Evolutionary conservation across 2,113 vertebrate genomes (phyloP).

Genomic region (Scalopus aquaticus): DNA sequence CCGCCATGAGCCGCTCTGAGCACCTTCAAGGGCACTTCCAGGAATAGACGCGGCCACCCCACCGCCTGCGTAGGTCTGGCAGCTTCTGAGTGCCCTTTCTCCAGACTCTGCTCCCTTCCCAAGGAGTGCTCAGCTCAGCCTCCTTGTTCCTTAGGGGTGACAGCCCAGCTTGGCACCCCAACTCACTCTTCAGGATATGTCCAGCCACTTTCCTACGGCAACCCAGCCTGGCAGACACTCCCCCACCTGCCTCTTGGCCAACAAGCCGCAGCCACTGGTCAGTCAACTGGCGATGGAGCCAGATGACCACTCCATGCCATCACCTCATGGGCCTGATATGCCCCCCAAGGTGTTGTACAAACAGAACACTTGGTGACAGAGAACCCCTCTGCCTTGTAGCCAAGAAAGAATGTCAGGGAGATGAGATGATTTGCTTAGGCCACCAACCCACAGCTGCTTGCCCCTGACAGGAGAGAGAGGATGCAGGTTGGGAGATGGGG

Average conservation of each 20-base stretch:
- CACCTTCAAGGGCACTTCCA: constrained; percentile 78
- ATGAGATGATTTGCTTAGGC: not conserved
- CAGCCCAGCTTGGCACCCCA: not conserved
- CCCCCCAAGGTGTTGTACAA: not conserved
- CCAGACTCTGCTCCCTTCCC: not conserved
- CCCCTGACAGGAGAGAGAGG: not conserved
- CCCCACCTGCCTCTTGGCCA: not conserved
- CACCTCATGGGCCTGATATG: not conserved
- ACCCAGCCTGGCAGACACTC: not conserved
- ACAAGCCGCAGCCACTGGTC: too few species aligned
- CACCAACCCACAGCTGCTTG: not conserved
- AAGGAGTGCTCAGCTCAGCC: not conserved
- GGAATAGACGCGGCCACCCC: constrained; percentile 77
- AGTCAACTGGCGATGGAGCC: not conserved
- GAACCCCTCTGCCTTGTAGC: not conserved
- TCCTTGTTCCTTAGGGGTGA: not conserved
- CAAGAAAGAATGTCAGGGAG: not conserved
- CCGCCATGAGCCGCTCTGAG: constrained; percentile 54
- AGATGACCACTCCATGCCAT: not conserved
- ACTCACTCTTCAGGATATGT: not conserved
- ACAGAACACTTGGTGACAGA: not conserved
- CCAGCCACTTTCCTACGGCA: not conserved
- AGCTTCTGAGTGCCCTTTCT: constrained; percentile 57
- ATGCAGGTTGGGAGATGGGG: not conserved
- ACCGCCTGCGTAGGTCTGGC: constrained; percentile 55